Evolutionary conservation across 2,888 invertebrate genomes (phyloP).

Genomic region (Drosophila recens): DNA sequence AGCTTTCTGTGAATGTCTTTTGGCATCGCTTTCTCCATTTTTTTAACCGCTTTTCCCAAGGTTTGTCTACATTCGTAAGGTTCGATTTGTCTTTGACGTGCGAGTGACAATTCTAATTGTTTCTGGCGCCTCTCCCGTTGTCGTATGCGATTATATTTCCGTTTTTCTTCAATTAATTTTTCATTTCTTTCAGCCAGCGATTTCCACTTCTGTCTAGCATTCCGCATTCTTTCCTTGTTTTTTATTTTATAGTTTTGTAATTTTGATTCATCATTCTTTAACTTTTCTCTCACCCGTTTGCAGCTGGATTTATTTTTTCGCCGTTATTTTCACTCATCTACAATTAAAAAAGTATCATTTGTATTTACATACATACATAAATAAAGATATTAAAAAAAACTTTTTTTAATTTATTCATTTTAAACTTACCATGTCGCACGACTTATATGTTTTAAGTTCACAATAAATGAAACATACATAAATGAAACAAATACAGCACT

Average conservation of each 20-base stretch:
- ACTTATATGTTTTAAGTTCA: too few relatives aligned
- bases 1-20: not conserved
- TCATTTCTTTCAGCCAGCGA: too few relatives aligned
- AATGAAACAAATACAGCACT: too few relatives aligned
- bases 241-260: too few relatives aligned
- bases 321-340: not conserved
- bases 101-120: too few relatives aligned
- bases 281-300: conserved; percentile 3
- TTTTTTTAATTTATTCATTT: not conserved
- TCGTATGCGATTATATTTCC: too few relatives aligned
- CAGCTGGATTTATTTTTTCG: conserved; percentile 3
- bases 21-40: not conserved
- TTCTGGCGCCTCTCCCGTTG: too few relatives aligned
- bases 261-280: not conserved
- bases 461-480: too few relatives aligned
- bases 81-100: too few relatives aligned
- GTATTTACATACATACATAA: conserved; percentile 9
- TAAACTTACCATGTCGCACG: conserved; percentile 9
- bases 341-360: not conserved
- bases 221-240: too few relatives aligned
- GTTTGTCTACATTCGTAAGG: not conserved
- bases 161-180: too few relatives aligned
- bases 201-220: too few relatives aligned
- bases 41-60: not conserved
- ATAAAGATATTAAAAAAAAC: not conserved